Conservation (phyloP, 2,888 invertebrate species). For the Dasysyrphus albostriatus region DNA sequence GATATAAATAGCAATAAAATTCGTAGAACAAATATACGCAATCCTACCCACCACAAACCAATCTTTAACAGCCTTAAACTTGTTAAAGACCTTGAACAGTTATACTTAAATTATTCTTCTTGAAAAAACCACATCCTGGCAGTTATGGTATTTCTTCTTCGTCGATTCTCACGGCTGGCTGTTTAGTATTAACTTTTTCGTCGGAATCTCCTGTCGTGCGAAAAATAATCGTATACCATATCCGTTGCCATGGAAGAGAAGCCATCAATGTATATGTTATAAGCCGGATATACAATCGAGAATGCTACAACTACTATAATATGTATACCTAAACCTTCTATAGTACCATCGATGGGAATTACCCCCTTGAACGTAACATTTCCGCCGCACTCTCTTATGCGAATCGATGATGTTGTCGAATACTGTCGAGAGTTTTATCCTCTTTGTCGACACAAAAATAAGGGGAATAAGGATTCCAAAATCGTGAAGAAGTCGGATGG, state of each 20-base stretch:
- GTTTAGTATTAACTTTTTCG: constrained; percentile 39
- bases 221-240: constrained; percentile 36
- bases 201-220: constrained; percentile 35
- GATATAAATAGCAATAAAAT: background rate
- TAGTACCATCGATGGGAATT: constrained; percentile 37
- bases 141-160: constrained; percentile 10
- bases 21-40: background rate
- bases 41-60: background rate
- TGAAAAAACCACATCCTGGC: constrained; percentile 27
- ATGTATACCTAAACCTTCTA: background rate
- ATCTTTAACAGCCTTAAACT: constrained; percentile 8
- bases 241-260: constrained; percentile 34
- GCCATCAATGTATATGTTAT: constrained; percentile 32
- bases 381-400: constrained; percentile 48
- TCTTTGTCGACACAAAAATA: background rate
- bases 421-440: constrained; percentile 18
- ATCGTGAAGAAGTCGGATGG: background rate
- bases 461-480: constrained; percentile 9
- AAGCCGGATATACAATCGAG: constrained; percentile 41
- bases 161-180: constrained; percentile 10
- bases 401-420: constrained; percentile 57
- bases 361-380: constrained; percentile 59
- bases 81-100: constrained; percentile 21
- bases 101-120: constrained; percentile 7
- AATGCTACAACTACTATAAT: constrained; percentile 8